Conservation (phyloP, 2,888 invertebrate species). For the Ischnus inquisitorius region DNA sequence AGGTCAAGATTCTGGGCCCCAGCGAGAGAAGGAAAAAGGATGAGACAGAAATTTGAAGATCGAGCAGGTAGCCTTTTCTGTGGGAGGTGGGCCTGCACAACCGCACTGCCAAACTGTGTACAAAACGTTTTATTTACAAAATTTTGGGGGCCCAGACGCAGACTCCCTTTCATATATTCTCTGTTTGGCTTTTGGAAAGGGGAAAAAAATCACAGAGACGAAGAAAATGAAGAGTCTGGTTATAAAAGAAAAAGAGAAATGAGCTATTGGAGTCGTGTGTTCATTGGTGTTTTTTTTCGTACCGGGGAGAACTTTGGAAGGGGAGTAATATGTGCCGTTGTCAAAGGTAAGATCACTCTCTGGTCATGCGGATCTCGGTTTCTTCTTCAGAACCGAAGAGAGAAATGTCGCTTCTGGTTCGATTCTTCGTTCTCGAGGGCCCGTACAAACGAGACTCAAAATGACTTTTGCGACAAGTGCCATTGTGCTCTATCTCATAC, state of each 20-base stretch:
- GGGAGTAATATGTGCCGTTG: conserved; percentile 1
- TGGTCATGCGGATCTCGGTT: not conserved
- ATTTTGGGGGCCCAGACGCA: conserved; percentile 48
- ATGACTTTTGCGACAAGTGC: conserved; percentile 67
- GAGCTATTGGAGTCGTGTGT: conserved; percentile 35
- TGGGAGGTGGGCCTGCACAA: conserved; percentile 77
- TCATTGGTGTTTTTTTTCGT: conserved; percentile 22
- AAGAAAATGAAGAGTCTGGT: conserved; percentile 48
- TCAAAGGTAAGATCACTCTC: conserved; percentile 1
- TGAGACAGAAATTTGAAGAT: conserved; percentile 12
- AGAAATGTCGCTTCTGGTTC: too few relatives aligned
- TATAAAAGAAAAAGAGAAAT: conserved; percentile 42
- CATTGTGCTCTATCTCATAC: conserved; percentile 50
- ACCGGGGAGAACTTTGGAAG: not conserved
- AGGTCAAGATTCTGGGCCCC: conserved; percentile 32
- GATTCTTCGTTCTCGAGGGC: not conserved
- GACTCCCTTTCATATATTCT: conserved; percentile 61
- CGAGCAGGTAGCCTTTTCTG: conserved; percentile 77
- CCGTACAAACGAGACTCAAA: conserved; percentile 54
- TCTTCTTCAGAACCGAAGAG: not conserved
- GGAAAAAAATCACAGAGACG: conserved; percentile 1
- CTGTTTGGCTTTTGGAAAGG: conserved; percentile 60
- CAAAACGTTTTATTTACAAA: conserved; percentile 80
- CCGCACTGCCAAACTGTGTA: conserved; percentile 80
- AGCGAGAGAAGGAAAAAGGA: conserved; percentile 2